A percentile compares a stretch with the other conserved stretches of the same genome.
These are phyloP conservation scores for Phrynocephalus forsythii DNA, from an alignment of 2,797 vertebrate genomes.

Conservation along the genomic window DNA sequence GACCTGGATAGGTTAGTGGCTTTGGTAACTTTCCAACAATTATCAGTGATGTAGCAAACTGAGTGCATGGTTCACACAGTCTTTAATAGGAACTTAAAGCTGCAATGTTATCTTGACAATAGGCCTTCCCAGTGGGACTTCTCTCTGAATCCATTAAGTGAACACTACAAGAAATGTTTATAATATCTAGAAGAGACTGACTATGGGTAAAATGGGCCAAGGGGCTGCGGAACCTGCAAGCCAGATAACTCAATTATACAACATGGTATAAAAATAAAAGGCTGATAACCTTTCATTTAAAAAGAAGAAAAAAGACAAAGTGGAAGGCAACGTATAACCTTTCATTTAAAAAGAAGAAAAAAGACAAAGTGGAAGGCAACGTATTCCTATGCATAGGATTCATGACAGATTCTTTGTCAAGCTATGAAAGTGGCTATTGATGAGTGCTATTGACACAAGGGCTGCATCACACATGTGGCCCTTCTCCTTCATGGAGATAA, in stretches of 20 bases:
- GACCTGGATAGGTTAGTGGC: slow-evolving; percentile 12
- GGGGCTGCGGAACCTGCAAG: slow-evolving; percentile 26
- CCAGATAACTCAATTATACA: slow-evolving; percentile 52
- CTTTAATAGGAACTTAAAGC: slow-evolving; percentile 33
- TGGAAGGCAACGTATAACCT: too few relatives aligned
- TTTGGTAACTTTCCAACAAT: slow-evolving; percentile 13
- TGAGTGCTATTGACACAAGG: slow-evolving; percentile 43
- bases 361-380: slow-evolving; percentile 9
- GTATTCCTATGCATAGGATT: slow-evolving; percentile 50
- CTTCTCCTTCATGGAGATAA: slow-evolving; percentile 10
- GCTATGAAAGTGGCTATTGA: slow-evolving; percentile 13
- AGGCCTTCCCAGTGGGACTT: slow-evolving; percentile 35
- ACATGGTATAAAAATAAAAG: slow-evolving; percentile 47
- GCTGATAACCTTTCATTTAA: slow-evolving; percentile 48
- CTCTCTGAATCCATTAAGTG: slow-evolving; percentile 34
- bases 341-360: slow-evolving; percentile 60
- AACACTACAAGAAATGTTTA: slow-evolving; percentile 48
- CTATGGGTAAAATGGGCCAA: slow-evolving; percentile 39
- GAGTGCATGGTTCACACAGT: neutral
- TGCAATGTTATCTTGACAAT: slow-evolving; percentile 26
- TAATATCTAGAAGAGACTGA: slow-evolving; percentile 24
- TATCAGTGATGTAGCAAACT: neutral
- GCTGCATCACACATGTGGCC: neutral
- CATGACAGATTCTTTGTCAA: slow-evolving; percentile 29
- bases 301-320: too few relatives aligned